Evolutionary conservation across 2,888 invertebrate genomes (phyloP).

Genomic region (Mesorhabditis sp.): DNA sequence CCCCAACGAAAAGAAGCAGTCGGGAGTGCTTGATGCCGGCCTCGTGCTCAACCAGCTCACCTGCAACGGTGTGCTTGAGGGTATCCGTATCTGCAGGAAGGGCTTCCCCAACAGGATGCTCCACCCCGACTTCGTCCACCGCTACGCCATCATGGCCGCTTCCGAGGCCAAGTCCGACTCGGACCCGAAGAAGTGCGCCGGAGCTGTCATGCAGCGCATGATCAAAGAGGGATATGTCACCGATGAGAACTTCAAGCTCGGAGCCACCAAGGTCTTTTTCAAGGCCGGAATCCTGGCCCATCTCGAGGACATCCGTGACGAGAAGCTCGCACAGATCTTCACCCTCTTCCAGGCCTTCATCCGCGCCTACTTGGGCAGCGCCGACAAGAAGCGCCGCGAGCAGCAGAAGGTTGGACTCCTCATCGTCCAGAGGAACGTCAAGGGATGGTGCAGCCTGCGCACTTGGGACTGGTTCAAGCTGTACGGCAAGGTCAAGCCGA

Average conservation of each 20-base stretch:
- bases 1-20: conserved; percentile 72
- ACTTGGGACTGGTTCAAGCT: conserved; percentile 69
- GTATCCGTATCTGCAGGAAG: conserved; percentile 98
- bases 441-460: conserved; percentile 50
- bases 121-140: conserved; percentile 99
- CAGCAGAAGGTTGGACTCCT: conserved; percentile 43
- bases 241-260: conserved; percentile 69
- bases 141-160: conserved; percentile 67
- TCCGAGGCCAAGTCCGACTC: conserved; percentile 45
- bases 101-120: conserved; percentile 96
- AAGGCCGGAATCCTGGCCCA: conserved; percentile 96
- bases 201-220: conserved; percentile 69
- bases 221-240: conserved; percentile 71
- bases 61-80: conserved; percentile 82
- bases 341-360: conserved; percentile 70
- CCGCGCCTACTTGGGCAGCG: conserved; percentile 33
- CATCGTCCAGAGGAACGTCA: conserved; percentile 52
- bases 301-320: conserved; percentile 99
- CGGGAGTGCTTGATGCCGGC: conserved; percentile 86
- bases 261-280: conserved; percentile 57
- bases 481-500: conserved; percentile 51
- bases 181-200: conserved; percentile 46
- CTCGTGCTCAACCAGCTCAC: conserved; percentile 87
- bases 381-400: conserved; percentile 31
- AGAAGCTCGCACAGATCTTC: conserved; percentile 88